Evolutionary conservation across 2,113 vertebrate species (phyloP).

Genomic region (Albula glossodonta): DNA sequence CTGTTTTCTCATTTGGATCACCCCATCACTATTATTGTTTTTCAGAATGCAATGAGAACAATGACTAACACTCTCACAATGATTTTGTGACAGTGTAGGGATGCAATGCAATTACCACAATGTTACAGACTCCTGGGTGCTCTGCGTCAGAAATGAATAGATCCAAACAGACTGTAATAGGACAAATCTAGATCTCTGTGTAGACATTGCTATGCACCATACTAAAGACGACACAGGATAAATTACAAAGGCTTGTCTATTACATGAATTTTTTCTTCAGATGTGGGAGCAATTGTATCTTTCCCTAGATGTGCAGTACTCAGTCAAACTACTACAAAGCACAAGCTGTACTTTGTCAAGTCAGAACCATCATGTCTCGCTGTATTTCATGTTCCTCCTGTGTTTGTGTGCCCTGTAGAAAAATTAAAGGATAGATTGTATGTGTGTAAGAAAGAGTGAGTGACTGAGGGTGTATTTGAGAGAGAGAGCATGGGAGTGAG

Average conservation of each 20-base stretch:
- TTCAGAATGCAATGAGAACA: background rate
- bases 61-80: background rate
- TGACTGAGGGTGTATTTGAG: background rate
- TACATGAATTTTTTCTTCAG: background rate
- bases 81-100: background rate
- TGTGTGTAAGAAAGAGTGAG: background rate
- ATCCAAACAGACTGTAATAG: background rate
- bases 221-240: background rate
- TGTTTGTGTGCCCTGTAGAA: background rate
- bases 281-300: background rate
- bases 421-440: background rate
- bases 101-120: background rate
- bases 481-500: conserved; percentile 2
- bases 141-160: background rate
- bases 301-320: background rate
- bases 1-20: background rate
- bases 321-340: conserved; percentile 8
- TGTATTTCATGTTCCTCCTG: conserved; percentile 45
- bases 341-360: conserved; percentile 52
- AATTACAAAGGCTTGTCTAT: background rate
- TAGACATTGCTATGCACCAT: background rate
- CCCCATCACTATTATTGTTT: background rate
- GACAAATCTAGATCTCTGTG: background rate
- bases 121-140: background rate
- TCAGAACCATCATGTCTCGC: conserved; percentile 44